A percentile compares a stretch with the other conserved stretches of the same genome.
These are phyloP conservation scores for Yponomeuta cagnagella DNA, from an alignment of 2,888 invertebrate genomes.

Conservation along the genomic window DNA sequence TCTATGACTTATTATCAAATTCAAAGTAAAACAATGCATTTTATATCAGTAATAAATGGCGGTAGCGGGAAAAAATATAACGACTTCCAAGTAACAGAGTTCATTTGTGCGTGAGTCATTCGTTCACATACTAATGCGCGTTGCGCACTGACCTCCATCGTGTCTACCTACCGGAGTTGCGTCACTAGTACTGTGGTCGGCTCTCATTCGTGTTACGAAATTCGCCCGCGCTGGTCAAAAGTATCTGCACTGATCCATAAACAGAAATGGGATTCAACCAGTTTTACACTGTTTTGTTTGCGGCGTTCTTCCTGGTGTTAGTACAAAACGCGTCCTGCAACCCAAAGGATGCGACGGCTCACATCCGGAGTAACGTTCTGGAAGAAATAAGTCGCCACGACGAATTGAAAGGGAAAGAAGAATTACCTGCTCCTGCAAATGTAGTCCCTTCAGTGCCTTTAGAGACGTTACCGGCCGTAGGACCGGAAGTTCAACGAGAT, in stretches of 20 bases:
- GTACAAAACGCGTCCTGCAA: background rate
- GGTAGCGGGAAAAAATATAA: conserved; percentile 3
- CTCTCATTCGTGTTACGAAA: conserved; percentile 1
- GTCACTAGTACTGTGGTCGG: background rate
- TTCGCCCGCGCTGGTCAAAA: background rate
- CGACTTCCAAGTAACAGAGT: conserved; percentile 1
- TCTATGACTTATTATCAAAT: background rate
- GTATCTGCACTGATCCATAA: background rate
- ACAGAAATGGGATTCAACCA: background rate
- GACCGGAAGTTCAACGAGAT: background rate
- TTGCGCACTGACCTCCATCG: background rate
- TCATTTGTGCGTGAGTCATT: conserved; percentile 8
- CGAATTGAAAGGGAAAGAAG: background rate
- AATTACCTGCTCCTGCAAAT: background rate
- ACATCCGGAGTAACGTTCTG: background rate
- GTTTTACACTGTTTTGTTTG: background rate
- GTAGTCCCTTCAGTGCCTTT: background rate
- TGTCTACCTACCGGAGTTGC: background rate
- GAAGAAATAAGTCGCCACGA: background rate
- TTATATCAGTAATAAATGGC: background rate
- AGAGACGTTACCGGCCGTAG: background rate
- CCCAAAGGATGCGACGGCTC: background rate
- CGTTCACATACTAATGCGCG: conserved; percentile 1
- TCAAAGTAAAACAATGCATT: background rate
- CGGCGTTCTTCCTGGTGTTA: background rate